Conservation (phyloP, 2,888 invertebrate species). For the Sussaba pulchella region DNA sequence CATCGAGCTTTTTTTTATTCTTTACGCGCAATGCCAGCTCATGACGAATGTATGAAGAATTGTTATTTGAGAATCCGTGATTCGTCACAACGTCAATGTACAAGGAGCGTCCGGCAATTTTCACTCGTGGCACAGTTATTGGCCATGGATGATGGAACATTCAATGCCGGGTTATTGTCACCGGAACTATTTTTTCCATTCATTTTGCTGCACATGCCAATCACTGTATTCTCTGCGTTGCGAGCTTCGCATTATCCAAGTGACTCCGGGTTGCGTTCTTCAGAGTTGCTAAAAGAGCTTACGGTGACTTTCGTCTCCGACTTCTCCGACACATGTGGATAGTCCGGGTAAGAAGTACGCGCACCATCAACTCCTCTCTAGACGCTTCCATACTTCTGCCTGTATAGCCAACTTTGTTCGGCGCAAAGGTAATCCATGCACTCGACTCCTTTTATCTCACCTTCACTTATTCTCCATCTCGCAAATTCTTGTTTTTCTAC, state of each 20-base stretch:
- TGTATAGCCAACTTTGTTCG: slow-evolving; percentile 9
- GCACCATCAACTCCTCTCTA: slow-evolving; percentile 25
- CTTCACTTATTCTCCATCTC: slow-evolving; percentile 31
- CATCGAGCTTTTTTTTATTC: slow-evolving; percentile 20
- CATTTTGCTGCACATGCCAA: slow-evolving; percentile 6
- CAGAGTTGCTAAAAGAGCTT: slow-evolving; percentile 33
- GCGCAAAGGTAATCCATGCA: slow-evolving; percentile 29
- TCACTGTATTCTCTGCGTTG: slow-evolving; percentile 8
- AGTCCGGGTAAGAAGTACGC: slow-evolving; percentile 55
- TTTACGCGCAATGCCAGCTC: slow-evolving; percentile 12
- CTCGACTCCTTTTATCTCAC: slow-evolving; percentile 37
- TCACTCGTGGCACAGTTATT: background rate
- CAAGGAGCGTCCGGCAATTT: background rate
- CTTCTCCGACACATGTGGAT: slow-evolving; percentile 54
- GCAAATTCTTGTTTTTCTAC: slow-evolving; percentile 11
- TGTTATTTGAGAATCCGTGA: slow-evolving; percentile 54
- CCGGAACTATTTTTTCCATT: background rate
- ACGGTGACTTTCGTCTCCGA: slow-evolving; percentile 55
- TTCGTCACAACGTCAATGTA: slow-evolving; percentile 26
- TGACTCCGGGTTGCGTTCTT: slow-evolving; percentile 16
- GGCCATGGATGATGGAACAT: background rate
- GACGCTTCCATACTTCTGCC: background rate
- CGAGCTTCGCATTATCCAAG: background rate
- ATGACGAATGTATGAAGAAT: slow-evolving; percentile 61
- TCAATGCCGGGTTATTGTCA: background rate